Base-by-base conservation (phyloP, 2,113 vertebrate genomes). In the Gobiocypris rarus region DNA sequence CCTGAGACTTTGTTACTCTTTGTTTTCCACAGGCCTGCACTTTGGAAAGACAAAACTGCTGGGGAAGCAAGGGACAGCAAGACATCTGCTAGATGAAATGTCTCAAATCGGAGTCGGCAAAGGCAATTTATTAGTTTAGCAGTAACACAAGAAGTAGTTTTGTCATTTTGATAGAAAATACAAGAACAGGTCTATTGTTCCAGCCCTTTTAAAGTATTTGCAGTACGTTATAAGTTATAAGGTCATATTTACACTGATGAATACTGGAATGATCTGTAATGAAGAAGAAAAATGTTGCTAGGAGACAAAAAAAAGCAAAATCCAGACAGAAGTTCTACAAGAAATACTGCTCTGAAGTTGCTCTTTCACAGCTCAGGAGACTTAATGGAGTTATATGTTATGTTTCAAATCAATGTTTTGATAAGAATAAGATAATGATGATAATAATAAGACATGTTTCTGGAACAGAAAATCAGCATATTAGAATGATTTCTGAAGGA, bases 1-100 rank as follows among this genome's bases (percentile, higher is more conserved):
- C 63, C 34, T 31, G 61, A 56, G 83, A 59, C 65, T 84, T 69
- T 67, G 82, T 26, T 83, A 19, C 82, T 76, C 59, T 75, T 82
- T 75, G 75, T 83, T 54, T 83, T 83, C 71, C 59, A n/a, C 73
- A 67, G 82, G 82, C 41, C 61, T 50, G 59, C 2, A 26, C 31
- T 65, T 82, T 50, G 38, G 22, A 69, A 69, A 56, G 26, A 75
- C 24, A 75, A 54, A 54, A 75, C 73, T 56, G 81, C 34, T 73
- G 50, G 22, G 65, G 28, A 59, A 82, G 24, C 9, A 56, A 17
- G 80, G 24, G 71, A 52, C 71, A 26, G 73, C 43, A 65, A 83
- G 71, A 75, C 82, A 83, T 76, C 82, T 76, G 73, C 71, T 76
- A 65, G 43, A 75, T 34, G 6, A 41, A 14, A 28, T 67, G 58